phyloP scores from a whole-genome alignment of 2,888 invertebrate genomes.

The Tetragonisca angustula region DNA sequence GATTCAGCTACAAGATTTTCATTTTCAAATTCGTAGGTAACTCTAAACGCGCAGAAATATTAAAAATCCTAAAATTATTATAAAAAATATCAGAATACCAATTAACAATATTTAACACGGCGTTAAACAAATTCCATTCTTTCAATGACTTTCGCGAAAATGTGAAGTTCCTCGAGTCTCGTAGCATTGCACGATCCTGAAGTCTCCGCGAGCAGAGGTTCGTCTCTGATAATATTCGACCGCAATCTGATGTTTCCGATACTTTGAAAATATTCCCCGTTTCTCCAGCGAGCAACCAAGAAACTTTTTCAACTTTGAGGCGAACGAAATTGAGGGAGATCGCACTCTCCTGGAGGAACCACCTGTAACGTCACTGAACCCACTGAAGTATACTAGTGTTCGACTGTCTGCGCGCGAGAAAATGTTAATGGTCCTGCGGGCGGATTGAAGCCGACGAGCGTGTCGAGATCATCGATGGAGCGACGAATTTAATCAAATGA shows the following conservation, averaged over 20 bases:
- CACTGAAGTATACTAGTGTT: neutral
- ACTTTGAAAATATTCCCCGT: neutral
- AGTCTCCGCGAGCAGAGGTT: too few species aligned
- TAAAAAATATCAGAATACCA: too few species aligned
- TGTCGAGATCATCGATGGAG: neutral
- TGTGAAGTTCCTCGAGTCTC: too few species aligned
- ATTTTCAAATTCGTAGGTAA: too few species aligned
- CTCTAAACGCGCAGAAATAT: too few species aligned
- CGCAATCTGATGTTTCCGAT: neutral
- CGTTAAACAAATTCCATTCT: too few species aligned
- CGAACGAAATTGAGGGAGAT: neutral
- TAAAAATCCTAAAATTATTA: too few species aligned
- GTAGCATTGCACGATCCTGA: too few species aligned
- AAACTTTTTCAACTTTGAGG: neutral
- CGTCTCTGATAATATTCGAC: too few species aligned
- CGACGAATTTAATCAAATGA: conserved; percentile 13
- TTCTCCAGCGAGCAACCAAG: neutral
- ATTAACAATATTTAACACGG: too few species aligned
- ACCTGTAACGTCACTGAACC: conserved; percentile 4
- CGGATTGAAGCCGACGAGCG: neutral
- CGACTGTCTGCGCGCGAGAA: neutral
- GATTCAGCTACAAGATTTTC: too few species aligned
- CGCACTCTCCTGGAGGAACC: neutral
- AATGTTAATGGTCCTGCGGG: neutral
- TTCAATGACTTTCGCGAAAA: too few species aligned